phyloP scores from a whole-genome alignment of 1,140 invertebrate genomes.

The Galleria mellonella region DNA sequence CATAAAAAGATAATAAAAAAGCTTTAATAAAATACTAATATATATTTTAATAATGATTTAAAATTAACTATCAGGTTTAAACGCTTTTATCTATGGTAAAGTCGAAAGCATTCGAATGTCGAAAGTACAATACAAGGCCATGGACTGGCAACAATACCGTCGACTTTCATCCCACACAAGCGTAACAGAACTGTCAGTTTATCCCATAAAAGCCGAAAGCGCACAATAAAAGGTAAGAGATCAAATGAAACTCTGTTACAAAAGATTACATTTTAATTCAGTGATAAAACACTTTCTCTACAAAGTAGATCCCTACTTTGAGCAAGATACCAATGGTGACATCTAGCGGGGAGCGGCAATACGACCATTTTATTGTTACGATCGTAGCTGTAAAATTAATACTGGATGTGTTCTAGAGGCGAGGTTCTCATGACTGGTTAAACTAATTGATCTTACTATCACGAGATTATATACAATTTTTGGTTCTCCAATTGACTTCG shows the following conservation, averaged over 20 bases:
- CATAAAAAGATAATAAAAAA: too few species aligned
- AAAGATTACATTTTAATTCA: slow-evolving; percentile 40
- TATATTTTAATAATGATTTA: too few species aligned
- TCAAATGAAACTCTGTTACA: slow-evolving; percentile 24
- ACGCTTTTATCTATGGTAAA: background rate
- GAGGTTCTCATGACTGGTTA: background rate
- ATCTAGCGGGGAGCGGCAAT: background rate
- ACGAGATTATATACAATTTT: too few species aligned
- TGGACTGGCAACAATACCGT: background rate
- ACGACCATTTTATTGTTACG: slow-evolving; percentile 3
- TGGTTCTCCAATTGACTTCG: too few species aligned
- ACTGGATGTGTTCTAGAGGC: slow-evolving; percentile 1
- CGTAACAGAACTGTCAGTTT: slow-evolving; percentile 16
- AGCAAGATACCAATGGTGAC: slow-evolving; percentile 1
- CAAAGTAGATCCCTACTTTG: slow-evolving; percentile 1
- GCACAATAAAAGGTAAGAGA: slow-evolving; percentile 19
- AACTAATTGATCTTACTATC: too few species aligned
- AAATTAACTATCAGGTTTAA: too few species aligned
- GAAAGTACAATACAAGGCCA: background rate
- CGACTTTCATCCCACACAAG: slow-evolving; percentile 2
- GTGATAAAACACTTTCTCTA: slow-evolving; percentile 29
- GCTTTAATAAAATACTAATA: too few species aligned
- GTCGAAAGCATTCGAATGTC: background rate
- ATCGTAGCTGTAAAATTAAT: background rate
- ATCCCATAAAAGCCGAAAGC: slow-evolving; percentile 15